Base-by-base conservation (phyloP, 2,113 vertebrate species). In the Saguinus midas region DNA sequence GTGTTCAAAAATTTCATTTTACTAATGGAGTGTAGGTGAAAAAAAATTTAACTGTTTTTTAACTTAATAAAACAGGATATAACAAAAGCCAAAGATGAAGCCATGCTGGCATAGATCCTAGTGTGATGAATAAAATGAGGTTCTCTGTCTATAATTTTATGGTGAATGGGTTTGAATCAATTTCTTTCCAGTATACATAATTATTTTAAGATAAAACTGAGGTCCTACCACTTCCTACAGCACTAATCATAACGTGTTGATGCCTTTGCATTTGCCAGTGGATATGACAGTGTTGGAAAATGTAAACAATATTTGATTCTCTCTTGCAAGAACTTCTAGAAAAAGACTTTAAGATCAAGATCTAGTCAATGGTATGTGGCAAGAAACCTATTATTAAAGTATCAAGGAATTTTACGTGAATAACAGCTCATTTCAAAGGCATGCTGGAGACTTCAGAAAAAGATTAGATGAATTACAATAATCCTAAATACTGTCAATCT, bases 171-270 rank as follows among this genome's bases (percentile, higher is more conserved):
- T 27, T 20, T 85, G 79, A 94, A 83, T 90, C 79, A 70, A 87
- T 79, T 91, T 97, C 83, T 35, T 87, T 87, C 52, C 32, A 84
- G 78, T 64, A 86, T 48, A 87, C 35, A 88, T 45, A 96, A 79
- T 48, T 80, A 95, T 96, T 90, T 94, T 70, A 97, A 82, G 61
- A 86, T 81, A 95, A 97, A 92, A 76, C 73, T 76, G 20, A 40
- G 58, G 48, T 80, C 9, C 17, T n/a, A 35, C 50, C n/a, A 70
- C 75, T 97, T 83, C 25, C 45, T 35, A 80, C 21, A 68, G 79
- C 64, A 66, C 27, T 92, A 37, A 87, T 76, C 37, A 61, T 80
- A 82, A 90, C 23, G 1, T 84, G 45, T 57, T 93, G 92, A 90
- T 43, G 57, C n/a, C 45, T 92, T 86, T 94, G 68, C 70, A 88